Evolutionary conservation across 92 coral and sea anemone genomes (phyloP), one percentile per base, ranked within the genome.

Genomic region (Metridium senile): DNA sequence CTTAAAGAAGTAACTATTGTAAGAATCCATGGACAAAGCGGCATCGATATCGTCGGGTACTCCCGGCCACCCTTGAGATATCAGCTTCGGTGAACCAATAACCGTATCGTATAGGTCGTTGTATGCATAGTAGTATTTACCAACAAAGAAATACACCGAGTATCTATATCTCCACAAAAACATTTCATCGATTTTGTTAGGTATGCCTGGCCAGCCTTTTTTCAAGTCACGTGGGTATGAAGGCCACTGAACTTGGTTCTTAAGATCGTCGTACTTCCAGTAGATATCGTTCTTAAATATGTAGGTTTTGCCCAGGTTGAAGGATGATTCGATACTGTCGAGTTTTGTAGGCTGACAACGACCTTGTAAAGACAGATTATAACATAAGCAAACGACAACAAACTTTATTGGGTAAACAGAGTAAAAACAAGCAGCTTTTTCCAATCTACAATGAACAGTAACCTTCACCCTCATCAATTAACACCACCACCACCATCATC

Each of bases 1-100:
- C 71, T 93, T 93, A 45, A 93, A 91, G 79, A 93, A 93, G 65
- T 84, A 93, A 52, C 89, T 88, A 9, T 61, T 32, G 1, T 7
- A 0, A 58, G 71, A 21, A 17, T 26, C 53, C 46, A 66, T 58
- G 9, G 89, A 58, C 20, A 91, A 45, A 10, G 87, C 90, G 13
- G 98, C 98, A 45, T 93, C 93, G 23, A 86, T 86, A 19, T 74
- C 76, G 70, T 82, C 77, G 10, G 95, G 96, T 7, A 90, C 59
- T 1, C 95, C 95, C 13, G 84, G 93, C 98, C 98, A 93, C 9
- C 92, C 96, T 4, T 39, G 57, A 0, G 91, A 67, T 1, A 93
- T 90, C n/a, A 27, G 18, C 52, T 72, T 33, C 16, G 91, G 94
- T 59, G 86, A 90, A 26, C 46, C 39, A 1, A 63, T 11, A 0